Evolutionary conservation across 2,113 vertebrate genomes (phyloP).

Genomic region (Lepus timidus): DNA sequence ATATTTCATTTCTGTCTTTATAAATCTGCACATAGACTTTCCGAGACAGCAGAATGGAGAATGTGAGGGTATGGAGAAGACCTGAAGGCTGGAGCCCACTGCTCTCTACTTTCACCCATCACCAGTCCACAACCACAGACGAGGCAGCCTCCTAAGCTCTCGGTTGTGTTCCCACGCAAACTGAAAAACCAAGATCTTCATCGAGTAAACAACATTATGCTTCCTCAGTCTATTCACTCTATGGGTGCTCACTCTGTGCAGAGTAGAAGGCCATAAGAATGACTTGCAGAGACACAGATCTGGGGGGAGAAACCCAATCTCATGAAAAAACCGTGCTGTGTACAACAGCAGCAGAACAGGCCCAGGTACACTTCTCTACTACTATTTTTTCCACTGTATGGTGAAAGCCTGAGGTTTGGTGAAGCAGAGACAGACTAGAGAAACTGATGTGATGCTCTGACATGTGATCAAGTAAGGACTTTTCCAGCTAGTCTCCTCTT

Average conservation of each 20-base stretch:
- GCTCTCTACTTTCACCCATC: background rate
- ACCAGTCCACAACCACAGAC: background rate
- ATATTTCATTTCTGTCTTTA: slow-evolving; percentile 18
- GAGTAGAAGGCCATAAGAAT: background rate
- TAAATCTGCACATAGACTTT: background rate
- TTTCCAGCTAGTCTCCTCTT: background rate
- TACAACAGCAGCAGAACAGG: slow-evolving; percentile 1
- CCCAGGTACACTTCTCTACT: background rate
- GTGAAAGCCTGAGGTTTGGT: slow-evolving; percentile 4
- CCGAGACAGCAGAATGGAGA: background rate
- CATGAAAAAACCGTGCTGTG: background rate
- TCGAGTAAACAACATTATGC: slow-evolving; percentile 8
- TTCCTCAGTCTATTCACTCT: slow-evolving; percentile 23
- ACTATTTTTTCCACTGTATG: slow-evolving; percentile 22
- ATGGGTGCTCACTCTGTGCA: slow-evolving; percentile 20
- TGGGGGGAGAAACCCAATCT: background rate
- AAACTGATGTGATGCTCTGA: slow-evolving; percentile 3
- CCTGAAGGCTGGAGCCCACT: background rate
- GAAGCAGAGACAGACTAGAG: slow-evolving; percentile 32
- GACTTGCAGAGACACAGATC: slow-evolving; percentile 8
- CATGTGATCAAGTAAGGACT: slow-evolving; percentile 24
- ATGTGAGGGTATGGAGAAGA: slow-evolving; percentile 5
- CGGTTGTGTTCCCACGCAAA: background rate
- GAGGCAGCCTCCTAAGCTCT: background rate
- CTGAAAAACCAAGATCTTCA: slow-evolving; percentile 20